A percentile compares a stretch with the other conserved stretches of the same genome.
phyloP scores from a whole-genome alignment of 2,797 vertebrate genomes.

The Silurus lanzhouensis region DNA sequence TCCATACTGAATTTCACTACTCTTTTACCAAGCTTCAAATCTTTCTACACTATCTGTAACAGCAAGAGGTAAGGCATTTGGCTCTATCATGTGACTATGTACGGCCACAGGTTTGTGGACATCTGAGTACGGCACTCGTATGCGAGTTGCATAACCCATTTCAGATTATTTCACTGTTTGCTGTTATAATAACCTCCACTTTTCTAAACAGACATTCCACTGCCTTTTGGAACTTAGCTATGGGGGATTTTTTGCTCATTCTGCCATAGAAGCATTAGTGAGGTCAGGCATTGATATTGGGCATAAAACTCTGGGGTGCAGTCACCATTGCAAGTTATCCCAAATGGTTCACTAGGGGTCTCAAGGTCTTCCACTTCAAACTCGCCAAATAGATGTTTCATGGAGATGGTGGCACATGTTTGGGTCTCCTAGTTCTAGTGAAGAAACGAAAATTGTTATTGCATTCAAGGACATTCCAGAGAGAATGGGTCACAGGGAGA shows the following conservation, averaged over 20 bases:
- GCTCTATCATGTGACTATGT: too few species aligned
- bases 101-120: neutral
- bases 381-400: neutral
- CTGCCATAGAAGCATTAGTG: neutral
- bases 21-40: too few species aligned
- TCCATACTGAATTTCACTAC: neutral
- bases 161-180: neutral
- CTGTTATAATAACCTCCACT: neutral
- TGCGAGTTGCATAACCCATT: neutral
- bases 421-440: neutral
- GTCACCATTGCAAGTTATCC: neutral
- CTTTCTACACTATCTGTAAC: too few species aligned
- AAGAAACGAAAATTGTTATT: neutral
- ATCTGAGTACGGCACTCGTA: neutral
- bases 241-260: neutral
- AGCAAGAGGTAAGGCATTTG: too few species aligned
- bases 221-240: neutral
- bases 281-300: neutral
- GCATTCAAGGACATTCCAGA: too few species aligned
- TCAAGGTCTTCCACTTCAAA: too few species aligned
- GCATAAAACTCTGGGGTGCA: neutral
- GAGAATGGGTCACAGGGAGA: too few species aligned
- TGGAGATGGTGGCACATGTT: neutral
- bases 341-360: neutral
- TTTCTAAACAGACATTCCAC: neutral